Evolutionary conservation across 2,797 vertebrate genomes (phyloP).

Genomic region (Psittacula derbiana): DNA sequence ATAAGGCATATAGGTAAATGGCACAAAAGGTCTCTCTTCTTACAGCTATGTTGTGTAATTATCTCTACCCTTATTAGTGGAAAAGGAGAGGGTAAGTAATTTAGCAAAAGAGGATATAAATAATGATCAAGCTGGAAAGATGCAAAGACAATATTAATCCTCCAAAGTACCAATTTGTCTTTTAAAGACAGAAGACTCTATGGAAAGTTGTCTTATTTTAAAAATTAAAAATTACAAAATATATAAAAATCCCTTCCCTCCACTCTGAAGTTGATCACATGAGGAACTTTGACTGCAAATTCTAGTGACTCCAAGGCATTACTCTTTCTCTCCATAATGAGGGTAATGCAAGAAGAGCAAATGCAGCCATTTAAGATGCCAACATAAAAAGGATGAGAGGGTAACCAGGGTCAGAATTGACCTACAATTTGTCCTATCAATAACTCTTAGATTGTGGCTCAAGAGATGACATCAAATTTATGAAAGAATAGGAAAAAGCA

Average conservation of each 20-base stretch:
- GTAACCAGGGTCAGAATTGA: neutral
- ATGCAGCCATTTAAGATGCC: neutral
- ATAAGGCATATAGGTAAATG: neutral
- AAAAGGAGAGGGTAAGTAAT: neutral
- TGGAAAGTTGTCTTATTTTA: neutral
- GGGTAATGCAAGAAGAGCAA: neutral
- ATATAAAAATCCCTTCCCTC: neutral
- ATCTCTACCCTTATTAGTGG: neutral
- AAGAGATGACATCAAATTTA: neutral
- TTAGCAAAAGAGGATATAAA: neutral
- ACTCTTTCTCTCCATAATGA: neutral
- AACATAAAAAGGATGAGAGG: neutral
- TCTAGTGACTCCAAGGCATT: neutral
- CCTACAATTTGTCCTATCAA: neutral
- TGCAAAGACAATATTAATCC: neutral
- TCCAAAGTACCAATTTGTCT: neutral
- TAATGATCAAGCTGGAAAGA: neutral
- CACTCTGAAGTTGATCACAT: neutral
- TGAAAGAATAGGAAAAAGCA: neutral
- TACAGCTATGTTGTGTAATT: neutral
- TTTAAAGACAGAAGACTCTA: neutral
- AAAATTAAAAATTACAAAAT: accelerated
- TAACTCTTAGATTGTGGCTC: neutral
- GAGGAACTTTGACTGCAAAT: neutral
- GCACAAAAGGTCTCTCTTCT: neutral